Conservation (phyloP, 2,888 invertebrate species). For the Polymixis flavicincta region DNA sequence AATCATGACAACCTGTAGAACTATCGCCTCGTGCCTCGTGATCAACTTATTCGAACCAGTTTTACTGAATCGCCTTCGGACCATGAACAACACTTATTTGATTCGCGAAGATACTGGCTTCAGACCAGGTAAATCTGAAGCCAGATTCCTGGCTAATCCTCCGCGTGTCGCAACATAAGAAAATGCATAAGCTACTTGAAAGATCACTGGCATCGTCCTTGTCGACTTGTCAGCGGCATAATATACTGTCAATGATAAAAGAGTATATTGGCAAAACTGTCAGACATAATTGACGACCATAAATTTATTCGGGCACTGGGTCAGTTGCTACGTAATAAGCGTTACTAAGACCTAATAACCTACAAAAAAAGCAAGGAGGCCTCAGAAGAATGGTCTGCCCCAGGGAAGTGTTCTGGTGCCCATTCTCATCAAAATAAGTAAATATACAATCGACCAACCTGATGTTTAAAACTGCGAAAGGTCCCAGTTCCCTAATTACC, state of each 20-base stretch:
- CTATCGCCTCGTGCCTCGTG: background rate
- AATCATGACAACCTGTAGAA: background rate
- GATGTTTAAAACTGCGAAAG: background rate
- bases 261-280: background rate
- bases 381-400: background rate
- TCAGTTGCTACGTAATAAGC: background rate
- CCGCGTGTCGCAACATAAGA: background rate
- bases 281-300: background rate
- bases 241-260: conserved; percentile 2
- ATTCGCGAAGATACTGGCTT: background rate
- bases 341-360: background rate
- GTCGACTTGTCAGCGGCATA: conserved; percentile 2
- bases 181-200: background rate
- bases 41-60: background rate
- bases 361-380: background rate
- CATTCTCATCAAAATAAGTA: background rate
- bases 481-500: background rate
- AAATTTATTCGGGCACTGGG: background rate
- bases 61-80: background rate
- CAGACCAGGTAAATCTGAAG: background rate
- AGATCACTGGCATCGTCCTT: background rate
- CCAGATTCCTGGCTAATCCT: background rate
- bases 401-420: conserved; percentile 7
- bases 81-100: background rate
- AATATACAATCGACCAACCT: background rate